Evolutionary conservation across 2,113 vertebrate species (phyloP).

Genomic region (Poecilia latipinna): DNA sequence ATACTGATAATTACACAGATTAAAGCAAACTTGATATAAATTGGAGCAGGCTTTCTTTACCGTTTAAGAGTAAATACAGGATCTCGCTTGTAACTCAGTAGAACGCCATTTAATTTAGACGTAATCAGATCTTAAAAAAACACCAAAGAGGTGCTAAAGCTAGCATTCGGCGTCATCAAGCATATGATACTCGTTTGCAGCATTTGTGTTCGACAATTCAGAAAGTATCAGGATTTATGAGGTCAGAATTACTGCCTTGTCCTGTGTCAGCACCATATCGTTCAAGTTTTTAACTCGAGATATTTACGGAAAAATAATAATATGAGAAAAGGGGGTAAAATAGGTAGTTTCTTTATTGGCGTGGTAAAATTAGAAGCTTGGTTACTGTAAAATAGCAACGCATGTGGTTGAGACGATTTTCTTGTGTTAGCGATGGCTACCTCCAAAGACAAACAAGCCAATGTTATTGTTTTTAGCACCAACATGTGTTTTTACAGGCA

Average conservation of each 20-base stretch:
- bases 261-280: neutral
- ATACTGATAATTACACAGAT: no score
- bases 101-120: neutral
- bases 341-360: no score
- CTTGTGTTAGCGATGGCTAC: no score
- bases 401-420: neutral
- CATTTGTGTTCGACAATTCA: neutral
- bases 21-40: no score
- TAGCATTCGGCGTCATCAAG: neutral
- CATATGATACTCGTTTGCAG: neutral
- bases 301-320: no score
- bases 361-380: neutral
- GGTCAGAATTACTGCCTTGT: neutral
- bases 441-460: neutral
- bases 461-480: neutral
- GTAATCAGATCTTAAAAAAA: no score
- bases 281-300: no score
- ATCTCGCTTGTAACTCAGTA: neutral
- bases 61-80: neutral
- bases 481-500: neutral
- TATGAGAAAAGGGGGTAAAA: no score
- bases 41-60: neutral
- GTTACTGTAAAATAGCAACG: neutral
- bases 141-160: no score
- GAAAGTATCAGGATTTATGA: no score